Conservation (phyloP, 2,888 invertebrate genomes). For the Muschampia plurimacula region DNA sequence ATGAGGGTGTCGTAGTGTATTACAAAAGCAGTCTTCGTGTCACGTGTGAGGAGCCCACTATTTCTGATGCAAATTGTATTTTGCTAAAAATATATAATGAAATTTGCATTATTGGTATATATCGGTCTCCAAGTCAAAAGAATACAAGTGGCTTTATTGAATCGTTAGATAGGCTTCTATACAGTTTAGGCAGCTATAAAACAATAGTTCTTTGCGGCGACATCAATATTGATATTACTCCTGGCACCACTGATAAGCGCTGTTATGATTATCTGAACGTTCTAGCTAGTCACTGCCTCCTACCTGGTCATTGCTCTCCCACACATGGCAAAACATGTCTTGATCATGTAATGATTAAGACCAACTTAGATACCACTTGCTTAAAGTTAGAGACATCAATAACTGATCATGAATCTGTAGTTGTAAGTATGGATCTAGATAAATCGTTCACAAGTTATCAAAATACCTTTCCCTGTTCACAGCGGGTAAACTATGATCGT, state of each 20-base stretch:
- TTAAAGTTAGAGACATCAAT: slow-evolving; percentile 21
- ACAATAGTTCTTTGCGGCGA: slow-evolving; percentile 47
- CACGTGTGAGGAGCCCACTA: slow-evolving; percentile 36
- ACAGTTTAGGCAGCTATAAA: slow-evolving; percentile 17
- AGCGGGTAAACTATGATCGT: neutral
- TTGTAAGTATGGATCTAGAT: neutral
- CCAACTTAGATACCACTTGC: slow-evolving; percentile 28
- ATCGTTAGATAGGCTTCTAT: slow-evolving; percentile 24
- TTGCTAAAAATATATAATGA: slow-evolving; percentile 29
- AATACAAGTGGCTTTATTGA: slow-evolving; percentile 34
- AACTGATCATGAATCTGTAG: slow-evolving; percentile 36
- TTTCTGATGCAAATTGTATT: slow-evolving; percentile 46
- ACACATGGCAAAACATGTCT: slow-evolving; percentile 44
- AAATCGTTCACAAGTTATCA: neutral
- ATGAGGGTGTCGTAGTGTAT: slow-evolving; percentile 48
- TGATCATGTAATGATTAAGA: slow-evolving; percentile 45
- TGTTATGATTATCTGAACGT: slow-evolving; percentile 44
- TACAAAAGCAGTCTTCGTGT: slow-evolving; percentile 34
- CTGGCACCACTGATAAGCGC: slow-evolving; percentile 15
- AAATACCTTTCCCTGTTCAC: neutral
- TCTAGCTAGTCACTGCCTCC: slow-evolving; percentile 43
- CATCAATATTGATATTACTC: slow-evolving; percentile 43
- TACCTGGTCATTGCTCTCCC: slow-evolving; percentile 40
- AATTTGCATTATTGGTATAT: slow-evolving; percentile 37
- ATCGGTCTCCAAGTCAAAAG: slow-evolving; percentile 38